Base-by-base conservation (phyloP, 2,888 invertebrate species). In the Herminia tarsipennalis region DNA sequence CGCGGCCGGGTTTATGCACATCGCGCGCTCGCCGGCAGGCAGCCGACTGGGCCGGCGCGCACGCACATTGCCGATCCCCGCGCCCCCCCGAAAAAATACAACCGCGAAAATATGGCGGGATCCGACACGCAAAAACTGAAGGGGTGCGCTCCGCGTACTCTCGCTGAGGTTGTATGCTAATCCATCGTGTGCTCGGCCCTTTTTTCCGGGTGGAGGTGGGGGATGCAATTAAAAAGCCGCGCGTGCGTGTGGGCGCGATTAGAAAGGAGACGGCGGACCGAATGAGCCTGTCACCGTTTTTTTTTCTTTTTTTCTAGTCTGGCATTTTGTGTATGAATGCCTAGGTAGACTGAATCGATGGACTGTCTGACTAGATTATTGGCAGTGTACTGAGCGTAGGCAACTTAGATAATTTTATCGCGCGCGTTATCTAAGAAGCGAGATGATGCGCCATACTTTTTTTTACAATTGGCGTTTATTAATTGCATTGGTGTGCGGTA, bases 171-270 rank as follows among this genome's bases (percentile, higher is more conserved):
- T 89, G 86, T 89, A 90, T 91, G 90, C 90, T 91, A 91, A 91
- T 91, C 89, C 88, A 82, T 87, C 87, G 86, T 85, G 78, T 76
- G 72, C 81, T 81, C 74, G 78, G 82, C 87, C 88, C 87, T 88
- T 88, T 89, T 88, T 86, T 86, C 88, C 86, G 87, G 85, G 77
- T 73, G 77, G 79, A 79, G 75, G 55, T 60, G 64, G 83, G 88
- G 88, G 88, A 85, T 86, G 89, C 90, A 90, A 91, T 90, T 91
- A 90, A 89, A 88, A 89, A 88, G 76, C 86, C 89, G 90, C 90
- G 90, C 90, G 89, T 88, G 90, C 89, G 90, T 81, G 81, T 86
- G 88, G 83, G 80, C 76, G 84, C 89, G 90, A 91, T 91, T 91
- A 91, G 90, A 87, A 88, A 81, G 81, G 87, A 86, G 88, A 86